phyloP scores from a whole-genome alignment of 2,113 vertebrate genomes.

The Mormyrus lacerda region DNA sequence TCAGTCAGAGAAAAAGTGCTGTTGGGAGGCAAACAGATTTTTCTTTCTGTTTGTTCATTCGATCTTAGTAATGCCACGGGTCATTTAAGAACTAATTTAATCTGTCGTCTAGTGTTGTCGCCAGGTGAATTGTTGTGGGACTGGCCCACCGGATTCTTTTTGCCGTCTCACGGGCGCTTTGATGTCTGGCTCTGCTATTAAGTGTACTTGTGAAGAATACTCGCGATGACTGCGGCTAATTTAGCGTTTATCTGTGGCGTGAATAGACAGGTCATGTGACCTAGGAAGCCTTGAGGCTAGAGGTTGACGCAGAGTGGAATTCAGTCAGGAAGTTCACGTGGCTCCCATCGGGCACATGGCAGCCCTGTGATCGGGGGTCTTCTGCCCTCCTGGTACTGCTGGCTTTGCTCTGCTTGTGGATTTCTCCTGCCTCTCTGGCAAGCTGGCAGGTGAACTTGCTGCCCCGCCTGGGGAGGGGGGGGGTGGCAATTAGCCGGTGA shows the following conservation, averaged over 20 bases:
- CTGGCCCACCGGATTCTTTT: not conserved
- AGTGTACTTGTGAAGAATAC: not conserved
- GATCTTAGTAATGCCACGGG: not conserved
- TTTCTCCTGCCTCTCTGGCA: not conserved
- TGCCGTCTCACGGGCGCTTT: not conserved
- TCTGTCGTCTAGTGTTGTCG: not conserved
- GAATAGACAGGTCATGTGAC: not conserved
- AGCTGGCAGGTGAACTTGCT: not conserved
- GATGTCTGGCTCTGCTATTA: not conserved
- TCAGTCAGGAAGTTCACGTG: not conserved
- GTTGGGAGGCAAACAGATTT: not conserved
- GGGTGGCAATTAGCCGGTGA: conserved; percentile 37
- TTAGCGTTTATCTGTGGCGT: not conserved
- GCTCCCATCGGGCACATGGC: not conserved
- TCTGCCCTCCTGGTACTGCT: not conserved
- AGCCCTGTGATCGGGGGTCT: not conserved
- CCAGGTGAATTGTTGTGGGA: not conserved
- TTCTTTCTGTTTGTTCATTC: not conserved
- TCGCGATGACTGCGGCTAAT: not conserved
- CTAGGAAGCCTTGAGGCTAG: not conserved
- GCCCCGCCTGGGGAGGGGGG: not conserved
- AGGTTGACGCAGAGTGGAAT: not conserved
- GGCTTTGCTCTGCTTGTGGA: not conserved
- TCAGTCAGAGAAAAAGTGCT: not conserved
- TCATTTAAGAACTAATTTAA: not conserved